A percentile compares a stretch with the other conserved stretches of the same genome.
phyloP scores from a whole-genome alignment of 2,888 invertebrate species.

The Hymenopus coronatus region DNA sequence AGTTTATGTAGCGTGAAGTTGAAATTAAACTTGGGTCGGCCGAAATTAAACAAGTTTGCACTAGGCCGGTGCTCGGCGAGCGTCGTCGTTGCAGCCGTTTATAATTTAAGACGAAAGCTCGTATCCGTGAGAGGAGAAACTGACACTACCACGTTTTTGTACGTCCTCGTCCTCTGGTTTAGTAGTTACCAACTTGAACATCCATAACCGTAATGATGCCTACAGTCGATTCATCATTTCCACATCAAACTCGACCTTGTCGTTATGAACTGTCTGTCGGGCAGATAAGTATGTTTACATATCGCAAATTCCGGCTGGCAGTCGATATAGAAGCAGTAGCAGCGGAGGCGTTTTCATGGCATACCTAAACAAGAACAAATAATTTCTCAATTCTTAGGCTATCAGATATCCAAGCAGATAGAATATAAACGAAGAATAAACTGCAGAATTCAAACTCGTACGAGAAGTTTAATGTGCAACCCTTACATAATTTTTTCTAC shows the following conservation, averaged over 20 bases:
- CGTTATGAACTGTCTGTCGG: not conserved
- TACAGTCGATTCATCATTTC: not conserved
- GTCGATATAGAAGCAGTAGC: no score
- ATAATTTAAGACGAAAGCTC: not conserved
- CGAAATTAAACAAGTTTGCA: slow-evolving; percentile 12
- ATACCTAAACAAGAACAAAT: no score
- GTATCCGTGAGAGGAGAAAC: not conserved
- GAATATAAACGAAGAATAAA: no score
- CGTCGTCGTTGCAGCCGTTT: not conserved
- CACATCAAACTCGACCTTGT: not conserved
- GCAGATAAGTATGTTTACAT: not conserved
- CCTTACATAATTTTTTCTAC: no score
- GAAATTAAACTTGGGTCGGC: slow-evolving; percentile 15
- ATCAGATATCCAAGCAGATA: no score
- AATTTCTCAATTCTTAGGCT: no score
- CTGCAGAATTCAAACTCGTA: no score
- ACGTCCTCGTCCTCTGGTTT: not conserved
- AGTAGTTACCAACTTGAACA: not conserved
- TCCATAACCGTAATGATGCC: not conserved
- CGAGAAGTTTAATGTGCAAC: no score
- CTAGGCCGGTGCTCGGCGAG: not conserved
- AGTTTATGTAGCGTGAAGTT: slow-evolving; percentile 20
- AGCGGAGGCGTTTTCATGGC: no score
- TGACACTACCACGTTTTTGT: not conserved
- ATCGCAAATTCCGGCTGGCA: not conserved